A percentile compares a stretch with the other conserved stretches of the same genome.
Evolutionary conservation across 1,140 invertebrate species (phyloP).

Genomic region (Drosophila nigrodunni): DNA sequence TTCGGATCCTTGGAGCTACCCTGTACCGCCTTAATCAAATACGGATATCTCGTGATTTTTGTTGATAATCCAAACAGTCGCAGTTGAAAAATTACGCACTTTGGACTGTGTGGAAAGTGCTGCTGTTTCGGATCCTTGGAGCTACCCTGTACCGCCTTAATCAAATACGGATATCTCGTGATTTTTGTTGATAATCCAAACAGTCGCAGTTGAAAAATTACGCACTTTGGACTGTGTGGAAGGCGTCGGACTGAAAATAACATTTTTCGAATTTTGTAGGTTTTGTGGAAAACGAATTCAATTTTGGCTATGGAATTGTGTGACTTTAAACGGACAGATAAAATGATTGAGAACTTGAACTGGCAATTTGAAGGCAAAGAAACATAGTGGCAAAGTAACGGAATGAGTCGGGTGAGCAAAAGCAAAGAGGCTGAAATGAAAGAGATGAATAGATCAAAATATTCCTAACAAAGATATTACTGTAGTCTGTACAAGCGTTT

Average conservation of each 20-base stretch:
- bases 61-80: background rate
- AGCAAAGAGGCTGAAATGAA: too few species aligned
- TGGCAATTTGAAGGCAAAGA: background rate
- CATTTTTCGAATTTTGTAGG: background rate
- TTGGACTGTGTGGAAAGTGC: background rate
- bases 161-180: conserved; percentile 40
- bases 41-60: conserved; percentile 21
- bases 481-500: too few species aligned
- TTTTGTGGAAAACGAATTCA: background rate
- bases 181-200: background rate
- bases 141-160: conserved; percentile 55
- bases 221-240: background rate
- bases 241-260: background rate
- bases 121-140: conserved; percentile 19
- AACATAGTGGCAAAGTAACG: background rate
- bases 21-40: conserved; percentile 57
- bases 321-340: background rate
- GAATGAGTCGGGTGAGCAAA: too few species aligned
- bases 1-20: conserved; percentile 35
- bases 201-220: background rate
- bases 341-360: background rate
- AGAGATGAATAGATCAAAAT: too few species aligned
- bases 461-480: too few species aligned
- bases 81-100: background rate
- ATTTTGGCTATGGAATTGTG: background rate